phyloP scores from a whole-genome alignment of 2,888 invertebrate genomes.

The Nudaria mundana region DNA sequence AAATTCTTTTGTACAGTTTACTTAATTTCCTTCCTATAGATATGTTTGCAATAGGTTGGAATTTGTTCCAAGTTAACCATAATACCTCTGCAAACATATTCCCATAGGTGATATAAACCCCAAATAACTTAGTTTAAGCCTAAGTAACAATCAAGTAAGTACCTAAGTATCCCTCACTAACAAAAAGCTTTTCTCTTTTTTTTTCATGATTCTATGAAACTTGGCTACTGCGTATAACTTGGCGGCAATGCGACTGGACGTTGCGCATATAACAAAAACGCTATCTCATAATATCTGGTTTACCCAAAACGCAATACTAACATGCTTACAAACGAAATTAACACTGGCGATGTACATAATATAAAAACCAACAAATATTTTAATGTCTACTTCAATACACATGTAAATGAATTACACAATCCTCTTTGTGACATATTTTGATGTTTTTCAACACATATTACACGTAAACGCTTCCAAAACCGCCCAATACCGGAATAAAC shows the following conservation, averaged over 20 bases:
- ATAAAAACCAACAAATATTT: conserved; percentile 16
- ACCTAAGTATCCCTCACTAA: conserved; percentile 72
- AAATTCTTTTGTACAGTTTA: conserved; percentile 41
- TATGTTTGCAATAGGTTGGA: conserved; percentile 10
- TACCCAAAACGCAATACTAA: conserved; percentile 75
- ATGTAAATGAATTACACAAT: background rate
- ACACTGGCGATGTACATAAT: conserved; percentile 54
- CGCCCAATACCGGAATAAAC: conserved; percentile 56
- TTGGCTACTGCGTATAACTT: conserved; percentile 64
- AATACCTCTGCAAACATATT: conserved; percentile 13
- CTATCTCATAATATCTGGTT: conserved; percentile 78
- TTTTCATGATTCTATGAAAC: conserved; percentile 81
- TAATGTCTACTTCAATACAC: conserved; percentile 17
- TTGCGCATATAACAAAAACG: conserved; percentile 57
- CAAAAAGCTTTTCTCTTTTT: conserved; percentile 76
- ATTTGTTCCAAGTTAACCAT: background rate
- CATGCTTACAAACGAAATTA: conserved; percentile 61
- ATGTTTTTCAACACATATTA: background rate
- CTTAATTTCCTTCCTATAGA: conserved; percentile 10
- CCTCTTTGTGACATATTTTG: background rate
- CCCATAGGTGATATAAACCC: conserved; percentile 14
- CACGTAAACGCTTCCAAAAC: background rate
- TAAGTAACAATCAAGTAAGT: conserved; percentile 51
- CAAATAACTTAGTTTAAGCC: conserved; percentile 40
- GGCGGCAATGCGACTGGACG: conserved; percentile 53